phyloP scores from a whole-genome alignment of 1,140 invertebrate genomes.

The Odontomachus brunneus region DNA sequence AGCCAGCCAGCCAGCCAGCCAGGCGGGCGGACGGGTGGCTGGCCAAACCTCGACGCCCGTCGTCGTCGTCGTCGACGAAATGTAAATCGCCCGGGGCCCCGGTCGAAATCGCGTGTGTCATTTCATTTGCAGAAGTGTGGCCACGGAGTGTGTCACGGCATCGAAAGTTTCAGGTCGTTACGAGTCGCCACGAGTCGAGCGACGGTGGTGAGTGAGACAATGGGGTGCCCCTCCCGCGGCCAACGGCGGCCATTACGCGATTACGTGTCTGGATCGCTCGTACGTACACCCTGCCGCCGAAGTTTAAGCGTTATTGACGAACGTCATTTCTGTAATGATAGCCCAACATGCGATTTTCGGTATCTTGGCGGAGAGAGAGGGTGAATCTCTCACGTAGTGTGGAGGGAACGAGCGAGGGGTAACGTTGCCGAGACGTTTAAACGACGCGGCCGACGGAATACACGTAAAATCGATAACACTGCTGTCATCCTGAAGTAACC shows the following conservation, averaged over 20 bases:
- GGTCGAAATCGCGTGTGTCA: constrained; percentile 79
- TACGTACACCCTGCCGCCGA: constrained; percentile 48
- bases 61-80: constrained; percentile 64
- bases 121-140: constrained; percentile 78
- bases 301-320: constrained; percentile 61
- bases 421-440: constrained; percentile 42
- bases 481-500: constrained; percentile 20
- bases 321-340: constrained; percentile 60
- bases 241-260: constrained; percentile 53
- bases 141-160: constrained; percentile 67
- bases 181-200: constrained; percentile 55
- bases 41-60: constrained; percentile 39
- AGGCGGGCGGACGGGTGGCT: constrained; percentile 64
- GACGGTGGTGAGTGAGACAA: constrained; percentile 37
- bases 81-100: constrained; percentile 73
- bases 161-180: constrained; percentile 67
- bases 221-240: constrained; percentile 46
- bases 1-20: constrained; percentile 58
- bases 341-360: constrained; percentile 60
- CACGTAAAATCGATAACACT: constrained; percentile 44
- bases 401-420: constrained; percentile 7
- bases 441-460: constrained; percentile 8
- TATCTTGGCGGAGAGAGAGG: constrained; percentile 67
- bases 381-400: not conserved
- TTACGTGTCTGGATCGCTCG: constrained; percentile 55